These are phyloP conservation scores for human DNA, from an alignment of 2,113 vertebrate genomes.

Conservation along the genomic window GRCh38 chr11:17400501-17401000, in stretches of 20 bases:
- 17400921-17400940: slow-evolving; percentile 18
- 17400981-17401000: background rate
- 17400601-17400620: background rate
- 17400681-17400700: background rate
- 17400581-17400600: background rate
- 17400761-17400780: background rate
- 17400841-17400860: background rate
- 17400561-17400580: background rate
- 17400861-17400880: background rate
- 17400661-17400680: background rate
- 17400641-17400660: background rate
- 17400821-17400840: background rate
- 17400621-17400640: background rate
- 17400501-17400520: background rate
- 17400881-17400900: background rate
- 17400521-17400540: background rate
- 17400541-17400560: background rate
- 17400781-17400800: background rate
- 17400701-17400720: background rate
- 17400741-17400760: background rate
- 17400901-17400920: background rate
- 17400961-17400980: background rate
- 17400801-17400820: background rate
- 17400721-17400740: background rate
- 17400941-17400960: background rate